Percentiles rank a stretch among this genome's conserved stretches.
Evolutionary conservation across 2,888 invertebrate genomes (phyloP).

Genomic region (Hanleya hanleyi): DNA sequence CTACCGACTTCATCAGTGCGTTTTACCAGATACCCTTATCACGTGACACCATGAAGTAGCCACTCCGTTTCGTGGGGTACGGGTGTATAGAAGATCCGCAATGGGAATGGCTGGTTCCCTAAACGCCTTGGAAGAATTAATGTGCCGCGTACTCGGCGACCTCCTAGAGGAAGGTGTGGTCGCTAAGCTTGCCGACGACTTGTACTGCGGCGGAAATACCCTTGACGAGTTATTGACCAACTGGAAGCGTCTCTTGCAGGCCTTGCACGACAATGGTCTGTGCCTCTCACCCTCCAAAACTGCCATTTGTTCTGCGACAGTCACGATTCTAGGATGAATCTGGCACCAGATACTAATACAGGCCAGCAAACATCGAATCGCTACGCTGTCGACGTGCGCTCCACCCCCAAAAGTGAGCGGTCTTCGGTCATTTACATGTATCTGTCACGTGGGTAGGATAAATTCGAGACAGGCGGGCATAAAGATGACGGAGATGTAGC

Average conservation of each 20-base stretch:
- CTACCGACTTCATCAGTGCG: conserved; percentile 36
- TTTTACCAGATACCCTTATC: conserved; percentile 48
- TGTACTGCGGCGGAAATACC: conserved; percentile 23
- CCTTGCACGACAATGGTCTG: conserved; percentile 16
- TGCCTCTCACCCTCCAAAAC: conserved; percentile 30
- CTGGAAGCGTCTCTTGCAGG: conserved; percentile 21
- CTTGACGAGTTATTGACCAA: conserved; percentile 13
- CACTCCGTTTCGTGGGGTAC: conserved; percentile 42
- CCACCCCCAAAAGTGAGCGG: conserved; percentile 28
- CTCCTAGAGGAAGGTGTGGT: conserved; percentile 25
- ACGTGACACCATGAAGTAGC: conserved; percentile 48
- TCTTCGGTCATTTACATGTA: conserved; percentile 22
- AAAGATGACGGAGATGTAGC: too few relatives aligned
- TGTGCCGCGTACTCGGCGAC: conserved; percentile 40
- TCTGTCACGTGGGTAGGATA: too few relatives aligned
- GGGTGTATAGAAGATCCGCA: conserved; percentile 45
- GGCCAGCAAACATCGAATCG: conserved; percentile 31
- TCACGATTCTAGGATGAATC: conserved; percentile 33
- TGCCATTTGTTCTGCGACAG: conserved; percentile 5
- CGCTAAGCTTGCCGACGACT: conserved; percentile 36
- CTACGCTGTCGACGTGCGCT: conserved; percentile 24
- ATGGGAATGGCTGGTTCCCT: conserved; percentile 53
- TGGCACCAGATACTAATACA: too few relatives aligned
- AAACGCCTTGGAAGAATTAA: conserved; percentile 45
- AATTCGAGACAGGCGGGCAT: too few relatives aligned